These are phyloP conservation scores for Drepana arcuata DNA, from an alignment of 1,140 invertebrate species.

Conservation along the genomic window DNA sequence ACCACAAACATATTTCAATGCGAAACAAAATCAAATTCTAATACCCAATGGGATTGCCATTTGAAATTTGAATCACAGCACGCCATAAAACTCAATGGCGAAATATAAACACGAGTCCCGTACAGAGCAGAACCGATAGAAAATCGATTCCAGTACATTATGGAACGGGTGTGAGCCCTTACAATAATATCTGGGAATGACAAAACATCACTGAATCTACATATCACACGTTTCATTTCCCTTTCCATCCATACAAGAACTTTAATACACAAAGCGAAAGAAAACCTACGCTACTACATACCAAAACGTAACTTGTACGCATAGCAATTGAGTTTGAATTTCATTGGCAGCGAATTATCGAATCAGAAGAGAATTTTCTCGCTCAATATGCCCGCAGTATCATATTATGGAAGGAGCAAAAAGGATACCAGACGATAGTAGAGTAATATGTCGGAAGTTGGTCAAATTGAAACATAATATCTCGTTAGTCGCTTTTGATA, in stretches of 20 bases:
- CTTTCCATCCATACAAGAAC: slow-evolving; percentile 10
- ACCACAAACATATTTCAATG: not conserved
- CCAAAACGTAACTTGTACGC: no score
- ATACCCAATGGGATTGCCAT: no score
- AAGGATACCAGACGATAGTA: not conserved
- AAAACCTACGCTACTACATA: no score
- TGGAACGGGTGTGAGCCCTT: slow-evolving; percentile 21
- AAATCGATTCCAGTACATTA: slow-evolving; percentile 30
- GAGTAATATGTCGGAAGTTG: not conserved
- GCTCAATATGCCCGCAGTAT: slow-evolving; percentile 2
- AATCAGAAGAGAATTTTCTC: slow-evolving; percentile 3
- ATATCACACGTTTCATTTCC: slow-evolving; percentile 50
- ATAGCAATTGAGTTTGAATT: slow-evolving; percentile 2
- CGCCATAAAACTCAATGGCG: not conserved
- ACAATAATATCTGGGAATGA: slow-evolving; percentile 33
- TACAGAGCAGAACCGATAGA: slow-evolving; percentile 16
- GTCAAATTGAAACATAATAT: no score
- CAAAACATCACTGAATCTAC: slow-evolving; percentile 38
- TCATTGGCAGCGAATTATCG: slow-evolving; percentile 1
- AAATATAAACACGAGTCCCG: slow-evolving; percentile 2
- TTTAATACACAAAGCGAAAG: no score
- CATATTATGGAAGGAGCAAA: not conserved
- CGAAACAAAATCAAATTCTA: not conserved
- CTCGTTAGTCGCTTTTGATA: no score
- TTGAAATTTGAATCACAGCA: no score